These are phyloP conservation scores for Hypomecis atomaria DNA, from an alignment of 2,888 invertebrate species.

Conservation along the genomic window DNA sequence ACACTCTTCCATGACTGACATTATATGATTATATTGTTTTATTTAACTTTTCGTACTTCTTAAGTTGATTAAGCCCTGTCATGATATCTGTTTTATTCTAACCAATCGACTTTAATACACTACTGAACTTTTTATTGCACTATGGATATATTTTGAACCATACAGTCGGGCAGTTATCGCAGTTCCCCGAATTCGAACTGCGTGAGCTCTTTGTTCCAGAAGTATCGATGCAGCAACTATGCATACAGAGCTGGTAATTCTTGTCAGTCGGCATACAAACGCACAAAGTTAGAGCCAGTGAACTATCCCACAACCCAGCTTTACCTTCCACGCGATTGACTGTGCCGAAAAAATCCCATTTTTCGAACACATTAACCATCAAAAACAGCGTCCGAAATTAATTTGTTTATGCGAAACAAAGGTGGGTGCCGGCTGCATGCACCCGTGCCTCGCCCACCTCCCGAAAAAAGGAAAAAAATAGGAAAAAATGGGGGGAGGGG, in stretches of 20 bases:
- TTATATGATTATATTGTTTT: too few species aligned
- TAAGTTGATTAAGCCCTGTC: too few species aligned
- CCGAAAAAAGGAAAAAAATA: conserved; percentile 77
- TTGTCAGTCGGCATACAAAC: conserved; percentile 13
- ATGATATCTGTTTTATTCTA: too few species aligned
- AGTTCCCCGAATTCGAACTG: not conserved
- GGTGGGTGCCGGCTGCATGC: conserved; percentile 82
- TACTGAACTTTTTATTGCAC: too few species aligned
- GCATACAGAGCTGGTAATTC: not conserved
- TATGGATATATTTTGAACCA: too few species aligned
- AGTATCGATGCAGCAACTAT: not conserved
- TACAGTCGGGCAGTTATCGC: too few species aligned
- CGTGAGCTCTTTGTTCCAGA: not conserved
- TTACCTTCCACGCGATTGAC: conserved; percentile 48
- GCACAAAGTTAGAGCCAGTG: conserved; percentile 18
- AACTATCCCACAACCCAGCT: conserved; percentile 40
- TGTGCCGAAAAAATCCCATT: conserved; percentile 58
- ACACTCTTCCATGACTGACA: too few species aligned
- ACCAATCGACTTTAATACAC: too few species aligned
- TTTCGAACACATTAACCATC: conserved; percentile 81
- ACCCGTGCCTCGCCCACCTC: conserved; percentile 80
- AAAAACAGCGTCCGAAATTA: conserved; percentile 84
- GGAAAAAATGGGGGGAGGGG: conserved; percentile 70
- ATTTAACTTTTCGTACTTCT: too few species aligned
- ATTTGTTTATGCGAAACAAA: conserved; percentile 85